These are phyloP conservation scores for Tragopan temminckii DNA, from an alignment of 2,797 vertebrate genomes.

Conservation along the genomic window DNA sequence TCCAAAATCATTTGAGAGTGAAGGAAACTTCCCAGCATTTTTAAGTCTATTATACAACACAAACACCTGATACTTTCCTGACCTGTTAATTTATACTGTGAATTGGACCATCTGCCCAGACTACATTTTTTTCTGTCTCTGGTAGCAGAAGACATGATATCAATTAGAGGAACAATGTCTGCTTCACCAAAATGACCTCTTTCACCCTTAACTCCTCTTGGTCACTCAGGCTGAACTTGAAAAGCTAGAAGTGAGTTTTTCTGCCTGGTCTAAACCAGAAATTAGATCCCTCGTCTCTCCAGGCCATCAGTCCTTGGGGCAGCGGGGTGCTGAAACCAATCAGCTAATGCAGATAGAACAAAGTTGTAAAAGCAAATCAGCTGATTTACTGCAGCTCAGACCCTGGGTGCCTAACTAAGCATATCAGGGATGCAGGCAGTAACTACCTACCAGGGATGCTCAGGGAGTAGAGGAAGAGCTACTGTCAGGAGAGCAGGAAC, in stretches of 20 bases:
- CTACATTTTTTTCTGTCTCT: not conserved
- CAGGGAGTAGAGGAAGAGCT: not conserved
- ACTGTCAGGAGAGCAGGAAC: not conserved
- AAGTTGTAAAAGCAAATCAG: not conserved
- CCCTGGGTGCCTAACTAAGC: not conserved
- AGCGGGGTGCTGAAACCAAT: not conserved
- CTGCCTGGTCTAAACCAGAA: not conserved
- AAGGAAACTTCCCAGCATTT: not conserved
- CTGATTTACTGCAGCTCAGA: not conserved
- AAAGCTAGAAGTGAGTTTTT: not conserved
- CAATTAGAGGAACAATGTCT: not conserved
- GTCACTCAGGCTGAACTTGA: not conserved
- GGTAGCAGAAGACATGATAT: not conserved
- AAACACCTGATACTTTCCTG: not conserved
- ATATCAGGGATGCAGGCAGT: not conserved
- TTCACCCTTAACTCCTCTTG: not conserved
- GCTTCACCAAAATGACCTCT: not conserved
- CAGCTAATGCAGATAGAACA: not conserved
- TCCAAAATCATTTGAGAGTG: not conserved
- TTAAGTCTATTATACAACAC: not conserved
- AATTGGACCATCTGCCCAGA: slow-evolving; percentile 2
- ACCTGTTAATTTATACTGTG: slow-evolving; percentile 1
- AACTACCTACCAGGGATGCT: not conserved
- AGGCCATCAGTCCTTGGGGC: not conserved
- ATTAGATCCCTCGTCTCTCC: not conserved